Conservation (phyloP, 2,113 vertebrate genomes). For the Trogon surrucura region DNA sequence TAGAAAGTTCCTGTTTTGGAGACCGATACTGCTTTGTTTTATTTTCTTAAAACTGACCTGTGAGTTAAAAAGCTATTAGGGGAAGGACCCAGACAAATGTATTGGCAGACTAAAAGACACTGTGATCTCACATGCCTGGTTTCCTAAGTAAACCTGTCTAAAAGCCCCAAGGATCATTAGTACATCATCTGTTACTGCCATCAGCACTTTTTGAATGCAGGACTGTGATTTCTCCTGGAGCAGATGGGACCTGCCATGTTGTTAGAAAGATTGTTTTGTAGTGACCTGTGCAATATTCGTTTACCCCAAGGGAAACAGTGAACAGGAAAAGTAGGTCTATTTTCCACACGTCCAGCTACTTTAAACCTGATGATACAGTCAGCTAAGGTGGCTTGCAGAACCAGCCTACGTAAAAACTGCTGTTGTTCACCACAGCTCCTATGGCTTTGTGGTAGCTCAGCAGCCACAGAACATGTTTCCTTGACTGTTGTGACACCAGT, state of each 20-base stretch:
- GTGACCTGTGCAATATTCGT: neutral
- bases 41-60: conserved; percentile 11
- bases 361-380: neutral
- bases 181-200: conserved; percentile 51
- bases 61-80: conserved; percentile 22
- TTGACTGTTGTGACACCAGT: neutral
- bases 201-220: conserved; percentile 34
- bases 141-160: conserved; percentile 44
- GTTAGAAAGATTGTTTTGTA: conserved; percentile 42
- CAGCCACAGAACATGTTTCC: neutral
- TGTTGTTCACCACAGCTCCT: neutral
- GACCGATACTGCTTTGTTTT: neutral
- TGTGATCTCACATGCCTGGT: conserved; percentile 42
- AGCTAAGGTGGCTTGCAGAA: neutral
- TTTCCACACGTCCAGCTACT: neutral
- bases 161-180: conserved; percentile 25
- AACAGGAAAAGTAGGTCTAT: conserved; percentile 6
- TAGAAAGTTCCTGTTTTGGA: neutral
- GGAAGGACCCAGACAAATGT: conserved; percentile 4
- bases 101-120: conserved; percentile 14
- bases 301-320: neutral
- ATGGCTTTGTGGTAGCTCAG: neutral
- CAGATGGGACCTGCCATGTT: conserved; percentile 16
- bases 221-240: conserved; percentile 23
- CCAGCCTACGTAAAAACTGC: neutral